A percentile compares a stretch with the other conserved stretches of the same genome.
Evolutionary conservation across 2,888 invertebrate genomes (phyloP).

Genomic region (Hybos culiciformis): DNA sequence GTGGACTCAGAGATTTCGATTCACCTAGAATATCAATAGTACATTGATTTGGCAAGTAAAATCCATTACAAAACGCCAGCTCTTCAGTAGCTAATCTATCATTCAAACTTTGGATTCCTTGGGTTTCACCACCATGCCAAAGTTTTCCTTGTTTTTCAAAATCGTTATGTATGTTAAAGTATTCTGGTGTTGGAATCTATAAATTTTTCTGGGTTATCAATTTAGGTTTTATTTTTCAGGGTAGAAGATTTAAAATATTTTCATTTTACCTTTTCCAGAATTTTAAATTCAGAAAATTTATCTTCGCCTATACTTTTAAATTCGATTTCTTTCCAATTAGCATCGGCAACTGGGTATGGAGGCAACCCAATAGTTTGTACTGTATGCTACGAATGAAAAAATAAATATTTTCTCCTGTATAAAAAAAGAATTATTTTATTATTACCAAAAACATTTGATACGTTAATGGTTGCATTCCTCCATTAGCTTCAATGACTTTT

Average conservation of each 20-base stretch:
- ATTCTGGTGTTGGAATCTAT: slow-evolving; percentile 43
- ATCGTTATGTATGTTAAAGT: slow-evolving; percentile 41
- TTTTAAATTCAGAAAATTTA: slow-evolving; percentile 37
- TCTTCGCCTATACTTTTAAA: slow-evolving; percentile 38
- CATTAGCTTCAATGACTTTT: slow-evolving; percentile 49
- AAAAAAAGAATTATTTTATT: slow-evolving; percentile 6
- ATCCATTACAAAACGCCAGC: slow-evolving; percentile 41
- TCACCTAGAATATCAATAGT: slow-evolving; percentile 51
- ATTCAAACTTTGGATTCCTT: slow-evolving; percentile 44
- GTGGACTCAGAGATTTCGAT: slow-evolving; percentile 55
- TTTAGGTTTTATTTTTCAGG: neutral
- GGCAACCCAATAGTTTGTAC: slow-evolving; percentile 47
- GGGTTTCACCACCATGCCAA: slow-evolving; percentile 53
- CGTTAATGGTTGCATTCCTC: slow-evolving; percentile 56
- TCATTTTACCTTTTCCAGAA: slow-evolving; percentile 37
- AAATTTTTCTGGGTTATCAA: neutral
- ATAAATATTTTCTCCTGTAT: neutral
- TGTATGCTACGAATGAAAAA: slow-evolving; percentile 39
- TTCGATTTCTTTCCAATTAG: slow-evolving; percentile 35
- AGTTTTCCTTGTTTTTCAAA: slow-evolving; percentile 15
- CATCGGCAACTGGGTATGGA: slow-evolving; percentile 40
- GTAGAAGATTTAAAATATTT: neutral
- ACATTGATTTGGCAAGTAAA: slow-evolving; percentile 54
- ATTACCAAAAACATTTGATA: slow-evolving; percentile 55
- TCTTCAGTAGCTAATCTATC: slow-evolving; percentile 44